Base-by-base conservation (phyloP, 2,797 vertebrate species). In the Hydrolagus colliei region DNA sequence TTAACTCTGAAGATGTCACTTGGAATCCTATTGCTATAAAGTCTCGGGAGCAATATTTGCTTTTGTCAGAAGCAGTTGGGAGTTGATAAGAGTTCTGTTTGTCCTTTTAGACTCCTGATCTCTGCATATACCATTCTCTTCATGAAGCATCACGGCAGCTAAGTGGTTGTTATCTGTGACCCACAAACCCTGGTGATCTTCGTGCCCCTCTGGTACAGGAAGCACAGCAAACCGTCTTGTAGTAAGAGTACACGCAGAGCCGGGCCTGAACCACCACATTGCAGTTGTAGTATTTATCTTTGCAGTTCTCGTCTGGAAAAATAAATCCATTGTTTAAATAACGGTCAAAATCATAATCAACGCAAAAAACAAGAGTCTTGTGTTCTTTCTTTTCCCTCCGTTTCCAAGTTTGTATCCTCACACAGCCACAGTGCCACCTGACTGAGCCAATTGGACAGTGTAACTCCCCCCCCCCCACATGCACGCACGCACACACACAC, bases 201-300 rank as follows among this genome's bases (percentile, higher is more conserved):
- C 92, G 94, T 35, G 95, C 92, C 88, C 93, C 95, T 0, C 94
- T 94, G 0, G 92, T 91, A 71, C 98, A 99, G 0, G 98, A 98
- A 0, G 94, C 96, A 0, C 98, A 99, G 89, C 97, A 99, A 0
- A 96, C 94, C 0, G 91, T 95, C 91, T 97, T 95, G 93, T 99
- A 98, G 87, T 99, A 99, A 87, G 95, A 95, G 86, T 98, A 99
- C 88, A 99, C 97, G 0, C 98, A 99, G 59, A 99, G 96, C 10
- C 97, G 95, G 5, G 98, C 98, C 90, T 98, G 98, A 18, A 98
- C 97, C 90, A 99, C 97, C 91, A 99, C 96, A 0, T 97, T 97
- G 92, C 98, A 99, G 91, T 99, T 98, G 91, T 95, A 98, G 90
- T 97, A 96, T 86, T 96, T 96, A 87, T 99, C 97, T 90, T 93